Evolutionary conservation across 2,797 vertebrate species (phyloP).

Genomic region (Stomatorhinus walkeri): DNA sequence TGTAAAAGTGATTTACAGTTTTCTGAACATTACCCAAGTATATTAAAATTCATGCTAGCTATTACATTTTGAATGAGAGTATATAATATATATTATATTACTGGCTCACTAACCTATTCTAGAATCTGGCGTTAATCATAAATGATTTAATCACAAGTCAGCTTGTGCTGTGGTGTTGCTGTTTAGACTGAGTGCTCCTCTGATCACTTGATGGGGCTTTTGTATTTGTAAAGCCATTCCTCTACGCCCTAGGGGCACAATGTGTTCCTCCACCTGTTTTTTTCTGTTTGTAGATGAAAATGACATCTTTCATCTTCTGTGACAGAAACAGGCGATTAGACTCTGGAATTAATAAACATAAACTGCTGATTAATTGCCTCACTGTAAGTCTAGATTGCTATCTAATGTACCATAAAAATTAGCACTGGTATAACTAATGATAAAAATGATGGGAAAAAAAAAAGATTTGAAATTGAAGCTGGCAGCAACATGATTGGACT

Average conservation of each 20-base stretch:
- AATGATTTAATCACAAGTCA: background rate
- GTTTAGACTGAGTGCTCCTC: background rate
- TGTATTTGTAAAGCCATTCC: background rate
- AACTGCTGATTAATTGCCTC: constrained; percentile 51
- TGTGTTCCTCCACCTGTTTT: constrained; percentile 27
- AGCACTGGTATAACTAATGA: background rate
- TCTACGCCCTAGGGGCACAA: background rate
- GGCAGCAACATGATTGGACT: background rate
- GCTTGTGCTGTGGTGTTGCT: background rate
- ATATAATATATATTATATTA: background rate
- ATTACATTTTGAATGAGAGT: background rate
- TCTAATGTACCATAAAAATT: constrained; percentile 42
- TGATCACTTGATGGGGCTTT: background rate
- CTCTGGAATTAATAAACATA: constrained; percentile 41
- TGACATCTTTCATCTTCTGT: constrained; percentile 50
- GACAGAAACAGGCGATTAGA: constrained; percentile 43
- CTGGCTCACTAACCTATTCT: background rate
- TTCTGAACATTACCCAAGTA: background rate
- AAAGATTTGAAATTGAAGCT: background rate
- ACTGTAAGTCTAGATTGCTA: constrained; percentile 28
- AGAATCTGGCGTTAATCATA: background rate
- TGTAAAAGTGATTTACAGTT: background rate
- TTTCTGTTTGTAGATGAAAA: constrained; percentile 52
- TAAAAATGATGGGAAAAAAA: constrained; percentile 11
- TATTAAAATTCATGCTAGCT: background rate